Evolutionary conservation across 2,797 vertebrate species (phyloP), one percentile per base, ranked within the genome.

Genomic region (Aselliscus stoliczkanus): DNA sequence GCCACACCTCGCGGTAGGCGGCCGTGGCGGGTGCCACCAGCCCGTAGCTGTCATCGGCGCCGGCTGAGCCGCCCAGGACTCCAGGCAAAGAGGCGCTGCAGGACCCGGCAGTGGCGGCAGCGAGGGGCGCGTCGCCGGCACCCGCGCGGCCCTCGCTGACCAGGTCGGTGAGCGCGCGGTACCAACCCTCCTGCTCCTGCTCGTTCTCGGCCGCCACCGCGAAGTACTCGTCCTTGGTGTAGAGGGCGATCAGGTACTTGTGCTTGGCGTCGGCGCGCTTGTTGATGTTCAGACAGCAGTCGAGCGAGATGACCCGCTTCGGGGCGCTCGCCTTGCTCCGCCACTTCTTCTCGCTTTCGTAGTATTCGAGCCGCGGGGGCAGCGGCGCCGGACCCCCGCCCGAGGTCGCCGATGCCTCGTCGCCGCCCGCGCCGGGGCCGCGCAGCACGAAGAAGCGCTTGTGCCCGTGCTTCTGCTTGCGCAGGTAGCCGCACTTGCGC

Each of bases 331-430:
- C 99, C 98, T 99, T 99, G 99, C 99, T 99, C 97, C 98, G 99
- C 99, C 99, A 99, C 99, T 99, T 99, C 99, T 99, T 99, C 98
- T 99, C 99, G 98, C 98, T 99, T 98, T 99, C 99, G 97, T 99
- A 99, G 98, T 99, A 99, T 98, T 99, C 99, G 98, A 99, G 98
- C 70, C 99, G 99, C 89, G 99, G 99, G 15, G 99, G 98, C 96
- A 90, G 96, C 97, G 98, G 31, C 98, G 99, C 37, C 85, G 99
- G 98, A 97, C 99, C 97, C 98, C 98, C 97, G 97, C 98, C 96
- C 98, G 98, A 88, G 0, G 80, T 90, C 21, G 99, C 70, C 34
- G 87, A 9, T 60, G 77, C 93, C 80, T 96, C 96, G 3, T 96
- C 97, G 73, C 95, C 77, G 11, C 98, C 99, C 15, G 99, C 98